These are phyloP conservation scores for Vannuccia rotundouncinata DNA, from an alignment of 2,888 invertebrate species.

Conservation along the genomic window DNA sequence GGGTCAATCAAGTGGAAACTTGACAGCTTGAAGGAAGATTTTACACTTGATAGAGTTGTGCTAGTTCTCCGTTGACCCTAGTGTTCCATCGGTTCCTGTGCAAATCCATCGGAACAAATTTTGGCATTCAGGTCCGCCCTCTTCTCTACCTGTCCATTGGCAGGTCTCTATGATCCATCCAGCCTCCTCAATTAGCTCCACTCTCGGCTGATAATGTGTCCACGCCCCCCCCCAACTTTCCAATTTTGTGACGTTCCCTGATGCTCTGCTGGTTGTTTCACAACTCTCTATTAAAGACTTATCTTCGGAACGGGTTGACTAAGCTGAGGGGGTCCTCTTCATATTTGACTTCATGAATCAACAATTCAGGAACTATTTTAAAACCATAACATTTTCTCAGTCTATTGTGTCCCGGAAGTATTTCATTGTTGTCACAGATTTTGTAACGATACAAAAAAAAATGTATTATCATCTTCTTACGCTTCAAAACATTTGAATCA, in stretches of 20 bases:
- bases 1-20: neutral
- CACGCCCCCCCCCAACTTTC: neutral
- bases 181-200: conserved; percentile 11
- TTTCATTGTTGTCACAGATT: neutral
- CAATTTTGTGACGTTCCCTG: neutral
- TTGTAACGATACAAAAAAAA: conserved; percentile 1
- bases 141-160: neutral
- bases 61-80: neutral
- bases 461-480: neutral
- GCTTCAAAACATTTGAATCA: conserved; percentile 1
- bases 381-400: neutral
- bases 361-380: neutral
- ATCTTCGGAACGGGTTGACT: neutral
- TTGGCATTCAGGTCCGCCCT: conserved; percentile 20
- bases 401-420: neutral
- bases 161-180: neutral
- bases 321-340: neutral
- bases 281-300: neutral
- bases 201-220: neutral
- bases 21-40: conserved; percentile 16
- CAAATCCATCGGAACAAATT: neutral
- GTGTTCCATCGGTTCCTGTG: neutral
- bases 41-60: conserved; percentile 2
- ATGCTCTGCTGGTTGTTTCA: neutral
- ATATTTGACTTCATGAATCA: conserved; percentile 11